Conservation (phyloP, 2,888 invertebrate genomes). For the Cremastobaeus sp. region DNA sequence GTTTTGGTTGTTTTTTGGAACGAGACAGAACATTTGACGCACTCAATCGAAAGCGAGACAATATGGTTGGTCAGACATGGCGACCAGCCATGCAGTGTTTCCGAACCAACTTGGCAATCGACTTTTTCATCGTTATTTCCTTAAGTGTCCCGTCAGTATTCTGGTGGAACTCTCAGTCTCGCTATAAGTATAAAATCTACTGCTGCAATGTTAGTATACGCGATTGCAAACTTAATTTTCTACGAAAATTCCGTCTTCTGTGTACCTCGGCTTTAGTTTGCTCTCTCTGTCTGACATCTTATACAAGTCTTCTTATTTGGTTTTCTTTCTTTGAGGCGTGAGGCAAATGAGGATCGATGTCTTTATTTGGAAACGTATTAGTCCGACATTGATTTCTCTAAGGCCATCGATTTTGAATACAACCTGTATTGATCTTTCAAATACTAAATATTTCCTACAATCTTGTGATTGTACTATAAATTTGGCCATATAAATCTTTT, state of each 20-base stretch:
- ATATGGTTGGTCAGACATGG: slow-evolving; percentile 39
- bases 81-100: slow-evolving; percentile 16
- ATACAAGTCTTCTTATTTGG: too few species aligned
- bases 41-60: too few species aligned
- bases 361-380: too few species aligned
- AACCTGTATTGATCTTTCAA: too few species aligned
- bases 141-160: slow-evolving; percentile 18
- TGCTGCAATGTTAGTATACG: slow-evolving; percentile 18
- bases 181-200: slow-evolving; percentile 1
- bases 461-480: too few species aligned
- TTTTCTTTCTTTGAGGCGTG: slow-evolving; percentile 6
- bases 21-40: too few species aligned
- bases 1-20: too few species aligned
- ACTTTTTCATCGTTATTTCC: slow-evolving; percentile 6
- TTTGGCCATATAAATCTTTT: too few species aligned
- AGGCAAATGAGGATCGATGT: slow-evolving; percentile 24
- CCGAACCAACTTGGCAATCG: slow-evolving; percentile 26
- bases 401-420: too few species aligned
- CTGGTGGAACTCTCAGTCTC: not conserved
- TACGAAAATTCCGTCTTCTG: slow-evolving; percentile 23
- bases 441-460: too few species aligned
- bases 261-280: slow-evolving; percentile 25
- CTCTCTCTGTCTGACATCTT: slow-evolving; percentile 1
- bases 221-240: slow-evolving; percentile 43
- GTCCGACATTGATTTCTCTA: too few species aligned